Conservation (phyloP, 2,113 vertebrate species). For the Steatornis caripensis region DNA sequence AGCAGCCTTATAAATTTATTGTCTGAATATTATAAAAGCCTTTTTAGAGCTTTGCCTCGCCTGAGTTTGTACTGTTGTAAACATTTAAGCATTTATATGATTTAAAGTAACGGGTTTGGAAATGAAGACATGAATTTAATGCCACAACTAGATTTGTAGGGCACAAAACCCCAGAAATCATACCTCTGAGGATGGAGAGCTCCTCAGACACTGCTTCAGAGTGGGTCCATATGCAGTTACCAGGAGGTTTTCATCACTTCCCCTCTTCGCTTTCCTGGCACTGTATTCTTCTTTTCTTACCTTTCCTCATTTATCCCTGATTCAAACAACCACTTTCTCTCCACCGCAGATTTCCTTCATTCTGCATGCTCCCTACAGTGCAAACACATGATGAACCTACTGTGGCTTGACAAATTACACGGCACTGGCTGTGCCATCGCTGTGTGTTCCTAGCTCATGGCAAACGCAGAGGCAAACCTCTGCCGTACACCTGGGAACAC, state of each 20-base stretch:
- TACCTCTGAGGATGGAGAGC: background rate
- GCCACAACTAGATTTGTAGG: background rate
- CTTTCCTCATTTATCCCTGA: background rate
- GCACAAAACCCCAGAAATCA: background rate
- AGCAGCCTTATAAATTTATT: background rate
- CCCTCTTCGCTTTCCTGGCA: background rate
- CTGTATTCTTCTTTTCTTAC: background rate
- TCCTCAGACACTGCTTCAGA: background rate
- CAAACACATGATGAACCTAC: background rate
- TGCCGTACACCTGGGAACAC: background rate
- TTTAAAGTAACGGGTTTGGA: background rate
- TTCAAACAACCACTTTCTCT: background rate
- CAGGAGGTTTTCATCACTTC: background rate
- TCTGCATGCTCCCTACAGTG: background rate
- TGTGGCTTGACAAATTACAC: background rate
- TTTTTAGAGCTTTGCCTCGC: background rate
- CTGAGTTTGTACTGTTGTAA: background rate
- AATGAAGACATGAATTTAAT: background rate
- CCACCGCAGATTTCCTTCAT: background rate
- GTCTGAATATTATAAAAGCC: background rate
- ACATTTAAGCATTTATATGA: background rate
- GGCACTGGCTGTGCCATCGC: background rate
- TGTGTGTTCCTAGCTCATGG: background rate
- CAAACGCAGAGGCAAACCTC: background rate
- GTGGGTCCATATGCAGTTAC: background rate